Conservation (phyloP, 2,888 invertebrate genomes). For the Temnothorax ravouxi region DNA sequence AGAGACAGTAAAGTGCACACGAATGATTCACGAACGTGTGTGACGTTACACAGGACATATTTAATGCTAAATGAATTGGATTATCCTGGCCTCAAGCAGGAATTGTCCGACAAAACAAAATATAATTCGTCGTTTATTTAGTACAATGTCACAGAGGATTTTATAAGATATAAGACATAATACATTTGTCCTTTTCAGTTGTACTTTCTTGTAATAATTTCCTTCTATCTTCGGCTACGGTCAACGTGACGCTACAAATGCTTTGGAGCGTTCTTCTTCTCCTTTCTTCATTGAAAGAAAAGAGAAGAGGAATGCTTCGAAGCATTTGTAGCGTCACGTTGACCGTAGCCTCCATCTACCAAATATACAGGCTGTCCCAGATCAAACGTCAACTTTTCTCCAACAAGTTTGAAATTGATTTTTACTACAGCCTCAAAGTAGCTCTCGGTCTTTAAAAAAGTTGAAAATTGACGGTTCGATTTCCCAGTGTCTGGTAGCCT, state of each 20-base stretch:
- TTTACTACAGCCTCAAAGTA: neutral
- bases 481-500: neutral
- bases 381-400: neutral
- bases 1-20: slow-evolving; percentile 40
- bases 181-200: slow-evolving; percentile 13
- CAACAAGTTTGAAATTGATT: neutral
- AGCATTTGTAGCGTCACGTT: too few relatives aligned
- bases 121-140: slow-evolving; percentile 9
- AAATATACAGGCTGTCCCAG: neutral
- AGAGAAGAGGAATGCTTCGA: too few relatives aligned
- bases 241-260: too few relatives aligned
- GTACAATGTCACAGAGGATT: slow-evolving; percentile 4
- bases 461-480: neutral
- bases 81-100: slow-evolving; percentile 48
- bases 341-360: too few relatives aligned
- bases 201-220: neutral
- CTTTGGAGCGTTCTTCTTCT: too few relatives aligned
- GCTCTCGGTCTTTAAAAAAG: neutral
- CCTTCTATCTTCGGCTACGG: too few relatives aligned
- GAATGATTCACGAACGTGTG: slow-evolving; percentile 8
- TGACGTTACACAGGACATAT: slow-evolving; percentile 19
- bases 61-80: slow-evolving; percentile 21
- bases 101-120: slow-evolving; percentile 18
- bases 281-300: too few relatives aligned
- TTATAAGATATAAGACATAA: neutral